Evolutionary conservation across 1,140 invertebrate genomes (phyloP).

Genomic region (Brachionus angularis): DNA sequence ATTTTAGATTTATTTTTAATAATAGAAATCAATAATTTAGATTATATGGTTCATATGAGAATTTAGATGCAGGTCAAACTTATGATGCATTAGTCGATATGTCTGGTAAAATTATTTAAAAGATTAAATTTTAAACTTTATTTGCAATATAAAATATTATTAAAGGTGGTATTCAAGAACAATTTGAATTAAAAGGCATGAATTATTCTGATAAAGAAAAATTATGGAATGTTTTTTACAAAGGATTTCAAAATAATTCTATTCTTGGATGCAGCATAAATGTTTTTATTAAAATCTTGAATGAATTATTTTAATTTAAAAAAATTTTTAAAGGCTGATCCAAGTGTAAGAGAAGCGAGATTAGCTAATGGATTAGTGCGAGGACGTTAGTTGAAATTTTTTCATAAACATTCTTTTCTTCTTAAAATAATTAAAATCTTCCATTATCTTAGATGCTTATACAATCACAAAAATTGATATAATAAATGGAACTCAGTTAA

Average conservation of each 20-base stretch:
- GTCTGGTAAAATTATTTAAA: conserved; percentile 49
- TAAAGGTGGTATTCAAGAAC: conserved; percentile 53
- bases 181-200: conserved; percentile 52
- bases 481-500: neutral
- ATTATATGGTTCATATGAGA: conserved; percentile 52
- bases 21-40: conserved; percentile 57
- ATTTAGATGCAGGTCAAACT: conserved; percentile 52
- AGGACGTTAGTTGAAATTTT: conserved; percentile 9
- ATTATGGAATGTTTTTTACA: conserved; percentile 15
- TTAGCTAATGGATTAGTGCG: conserved; percentile 16
- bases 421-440: too few species aligned
- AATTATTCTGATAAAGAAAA: conserved; percentile 59
- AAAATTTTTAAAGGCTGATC: conserved; percentile 22
- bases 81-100: conserved; percentile 53
- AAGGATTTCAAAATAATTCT: conserved; percentile 3
- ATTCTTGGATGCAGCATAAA: conserved; percentile 40
- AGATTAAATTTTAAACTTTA: conserved; percentile 51
- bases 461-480: conserved; percentile 32
- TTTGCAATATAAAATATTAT: conserved; percentile 52
- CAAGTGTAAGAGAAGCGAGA: conserved; percentile 32
- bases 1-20: conserved; percentile 60
- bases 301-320: neutral
- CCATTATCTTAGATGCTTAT: conserved; percentile 44
- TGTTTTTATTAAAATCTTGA: conserved; percentile 4
- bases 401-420: neutral